Base-by-base conservation (phyloP, 1,140 invertebrate species). In the Lepidurus apus region DNA sequence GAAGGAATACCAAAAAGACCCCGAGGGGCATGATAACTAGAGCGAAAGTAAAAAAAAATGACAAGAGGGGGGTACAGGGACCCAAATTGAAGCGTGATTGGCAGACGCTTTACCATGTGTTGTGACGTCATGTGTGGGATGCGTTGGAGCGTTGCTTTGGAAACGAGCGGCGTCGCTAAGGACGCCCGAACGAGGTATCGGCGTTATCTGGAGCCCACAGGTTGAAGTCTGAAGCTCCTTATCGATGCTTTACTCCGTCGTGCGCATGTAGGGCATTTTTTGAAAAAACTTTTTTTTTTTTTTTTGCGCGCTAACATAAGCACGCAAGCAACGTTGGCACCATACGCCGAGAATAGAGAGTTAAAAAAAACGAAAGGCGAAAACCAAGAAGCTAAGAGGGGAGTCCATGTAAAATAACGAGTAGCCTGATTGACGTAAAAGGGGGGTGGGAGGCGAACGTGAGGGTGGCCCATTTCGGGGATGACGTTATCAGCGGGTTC, bases 231-330 rank as follows among this genome's bases (percentile, higher is more conserved):
- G 53, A 13, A 65, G 53, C 53, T 65, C 53, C n/a, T 65, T 65
- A 65, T 65, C 53, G 53, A 65, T 21, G 53, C 53, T 65, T 8
- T 65, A 13, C n/a, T 13, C 53, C 53, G 53, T 21, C 8, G 10
- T 65, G 53, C 53, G 53, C 53, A 65, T 65, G 53, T 65, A 65
- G 53, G 53, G 53, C 53, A 65, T 65, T 65, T 65, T 65, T 65
- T 4, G 7, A n/a, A n/a, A 7, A 7, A 7, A 8, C 21, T 21
- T 65, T 13, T 65, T 65, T 65, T 65, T 65, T 65, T 65, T 47
- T 17, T 47, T 47, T 1, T 3, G 0, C 2, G 10, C 45, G 17
- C 1, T 7, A 13, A 65, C 21, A 7, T 65, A n/a, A 21, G 53
- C 53, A 65, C 21, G 53, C 53, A 65, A 13, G 53, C 53, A 65